A percentile compares a stretch with the other conserved stretches of the same genome.
These are phyloP conservation scores for Cheilosia vernalis DNA, from an alignment of 2,888 invertebrate species.

Conservation along the genomic window DNA sequence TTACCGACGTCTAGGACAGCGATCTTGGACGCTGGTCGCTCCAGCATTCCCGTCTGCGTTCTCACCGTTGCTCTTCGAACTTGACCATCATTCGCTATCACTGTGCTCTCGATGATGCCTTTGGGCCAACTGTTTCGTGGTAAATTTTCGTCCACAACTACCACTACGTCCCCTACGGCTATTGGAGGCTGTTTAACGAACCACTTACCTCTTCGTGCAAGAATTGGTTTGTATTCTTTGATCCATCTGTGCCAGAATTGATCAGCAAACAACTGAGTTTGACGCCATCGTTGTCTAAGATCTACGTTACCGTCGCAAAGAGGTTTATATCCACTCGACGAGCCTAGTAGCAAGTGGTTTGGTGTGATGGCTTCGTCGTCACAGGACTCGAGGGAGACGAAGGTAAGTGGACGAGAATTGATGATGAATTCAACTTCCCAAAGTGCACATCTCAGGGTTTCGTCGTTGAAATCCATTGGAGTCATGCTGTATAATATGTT, in stretches of 20 bases:
- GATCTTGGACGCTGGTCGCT: slow-evolving; percentile 1
- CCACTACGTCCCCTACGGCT: background rate
- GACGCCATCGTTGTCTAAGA: slow-evolving; percentile 62
- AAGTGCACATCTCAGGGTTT: slow-evolving; percentile 58
- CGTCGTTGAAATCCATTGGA: slow-evolving; percentile 62
- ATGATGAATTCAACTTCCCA: slow-evolving; percentile 65
- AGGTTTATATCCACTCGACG: slow-evolving; percentile 45
- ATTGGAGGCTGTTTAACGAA: slow-evolving; percentile 7
- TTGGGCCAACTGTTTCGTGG: slow-evolving; percentile 17
- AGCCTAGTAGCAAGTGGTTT: slow-evolving; percentile 70
- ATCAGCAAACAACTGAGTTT: slow-evolving; percentile 64
- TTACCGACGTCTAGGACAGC: slow-evolving; percentile 11
- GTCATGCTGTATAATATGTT: slow-evolving; percentile 32
- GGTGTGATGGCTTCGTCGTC: slow-evolving; percentile 73
- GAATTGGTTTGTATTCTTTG: slow-evolving; percentile 1
- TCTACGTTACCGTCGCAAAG: slow-evolving; percentile 36
- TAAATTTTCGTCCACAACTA: slow-evolving; percentile 4
- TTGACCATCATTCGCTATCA: slow-evolving; percentile 3
- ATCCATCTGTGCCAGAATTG: background rate
- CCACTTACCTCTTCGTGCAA: slow-evolving; percentile 12
- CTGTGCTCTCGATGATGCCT: slow-evolving; percentile 10
- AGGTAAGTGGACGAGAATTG: slow-evolving; percentile 63
- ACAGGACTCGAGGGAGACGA: slow-evolving; percentile 59
- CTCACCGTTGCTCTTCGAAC: slow-evolving; percentile 12
- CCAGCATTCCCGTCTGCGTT: slow-evolving; percentile 4